Conservation (phyloP, 2,113 vertebrate genomes). For the Pseudopodoces humilis region DNA sequence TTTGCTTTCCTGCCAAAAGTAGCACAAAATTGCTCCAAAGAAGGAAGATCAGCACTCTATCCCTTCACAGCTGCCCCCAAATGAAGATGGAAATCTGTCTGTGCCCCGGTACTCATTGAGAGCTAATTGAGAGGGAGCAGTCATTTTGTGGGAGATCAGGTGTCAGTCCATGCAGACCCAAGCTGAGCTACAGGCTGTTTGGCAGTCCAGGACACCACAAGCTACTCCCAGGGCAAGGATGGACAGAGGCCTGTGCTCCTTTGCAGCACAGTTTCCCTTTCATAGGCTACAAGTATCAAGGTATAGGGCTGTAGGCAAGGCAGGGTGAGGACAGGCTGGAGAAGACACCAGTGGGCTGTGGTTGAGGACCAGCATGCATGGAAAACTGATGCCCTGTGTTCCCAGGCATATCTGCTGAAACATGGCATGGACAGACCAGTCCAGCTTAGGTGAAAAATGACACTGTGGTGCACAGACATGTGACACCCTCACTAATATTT, state of each 20-base stretch:
- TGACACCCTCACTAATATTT: background rate
- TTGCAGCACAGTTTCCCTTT: background rate
- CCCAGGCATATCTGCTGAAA: background rate
- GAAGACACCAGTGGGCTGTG: background rate
- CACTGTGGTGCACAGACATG: rapidly evolving
- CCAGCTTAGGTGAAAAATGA: background rate
- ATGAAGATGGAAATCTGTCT: background rate
- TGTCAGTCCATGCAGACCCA: background rate
- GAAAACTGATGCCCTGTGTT: background rate
- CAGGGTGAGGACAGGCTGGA: background rate
- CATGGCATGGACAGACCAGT: too few species aligned
- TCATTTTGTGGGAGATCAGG: background rate
- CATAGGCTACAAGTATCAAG: background rate
- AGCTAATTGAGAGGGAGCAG: background rate
- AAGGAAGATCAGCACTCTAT: background rate
- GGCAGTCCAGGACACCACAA: background rate
- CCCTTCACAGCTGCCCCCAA: background rate
- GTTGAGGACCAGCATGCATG: rapidly evolving
- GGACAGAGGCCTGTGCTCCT: background rate
- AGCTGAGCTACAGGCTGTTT: background rate
- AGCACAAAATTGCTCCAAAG: background rate
- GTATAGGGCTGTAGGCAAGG: background rate
- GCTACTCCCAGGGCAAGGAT: background rate
- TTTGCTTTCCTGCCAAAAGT: background rate
- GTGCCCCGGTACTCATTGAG: background rate